Percentiles rank a stretch among this genome's conserved stretches.
Conservation (phyloP, 2,888 invertebrate genomes). For the Druceiella hillmani region DNA sequence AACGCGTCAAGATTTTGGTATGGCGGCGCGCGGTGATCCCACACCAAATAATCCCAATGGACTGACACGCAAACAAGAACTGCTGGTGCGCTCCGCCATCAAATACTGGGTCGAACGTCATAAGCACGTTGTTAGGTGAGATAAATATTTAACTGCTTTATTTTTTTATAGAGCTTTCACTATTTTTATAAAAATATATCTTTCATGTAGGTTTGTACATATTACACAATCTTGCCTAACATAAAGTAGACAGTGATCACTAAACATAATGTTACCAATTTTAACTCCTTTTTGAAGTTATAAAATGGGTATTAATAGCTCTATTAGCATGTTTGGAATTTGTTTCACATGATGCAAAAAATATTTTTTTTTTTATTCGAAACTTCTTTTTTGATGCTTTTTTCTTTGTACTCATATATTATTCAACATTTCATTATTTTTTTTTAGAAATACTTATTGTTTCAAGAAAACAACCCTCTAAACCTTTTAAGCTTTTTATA, state of each 20-base stretch:
- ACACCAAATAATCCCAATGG: conserved; percentile 68
- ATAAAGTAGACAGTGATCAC: too few species aligned
- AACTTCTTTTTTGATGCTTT: neutral
- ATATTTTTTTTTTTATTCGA: neutral
- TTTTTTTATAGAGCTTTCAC: too few species aligned
- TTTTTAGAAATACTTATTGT: neutral
- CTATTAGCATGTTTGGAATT: too few species aligned
- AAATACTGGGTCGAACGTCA: conserved; percentile 89
- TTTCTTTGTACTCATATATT: neutral
- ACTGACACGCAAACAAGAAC: conserved; percentile 74
- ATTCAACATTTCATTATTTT: neutral
- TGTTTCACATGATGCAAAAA: neutral
- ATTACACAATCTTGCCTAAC: too few species aligned
- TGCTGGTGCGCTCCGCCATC: conserved; percentile 79
- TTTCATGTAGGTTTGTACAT: too few species aligned
- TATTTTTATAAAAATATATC: too few species aligned
- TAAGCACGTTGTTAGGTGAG: conserved; percentile 81
- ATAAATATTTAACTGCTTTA: too few species aligned
- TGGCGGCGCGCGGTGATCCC: conserved; percentile 59
- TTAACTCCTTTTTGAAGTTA: neutral
- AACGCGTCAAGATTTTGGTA: conserved; percentile 73
- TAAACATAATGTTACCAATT: neutral
- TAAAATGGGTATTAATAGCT: neutral
- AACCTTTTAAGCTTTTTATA: neutral
- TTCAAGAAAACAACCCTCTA: neutral